Base-by-base conservation (phyloP, 2,113 vertebrate species). In the Peromyscus polionotus region DNA sequence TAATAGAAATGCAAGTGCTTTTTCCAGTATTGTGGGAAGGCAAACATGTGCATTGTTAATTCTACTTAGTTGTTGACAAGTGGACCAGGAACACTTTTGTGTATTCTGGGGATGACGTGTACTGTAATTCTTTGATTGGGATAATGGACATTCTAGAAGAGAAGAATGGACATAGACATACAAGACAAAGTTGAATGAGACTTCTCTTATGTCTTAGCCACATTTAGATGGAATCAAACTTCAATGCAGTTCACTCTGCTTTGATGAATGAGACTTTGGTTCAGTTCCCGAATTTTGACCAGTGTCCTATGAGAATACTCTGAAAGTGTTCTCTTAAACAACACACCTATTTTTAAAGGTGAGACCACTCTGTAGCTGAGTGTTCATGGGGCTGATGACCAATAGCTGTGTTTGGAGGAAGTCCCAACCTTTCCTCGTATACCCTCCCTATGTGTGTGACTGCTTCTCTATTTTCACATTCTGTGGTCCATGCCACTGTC, bases 291-390 rank as follows among this genome's bases (percentile, higher is more conserved):
- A 7, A 59, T 39, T 26, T 36, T 57, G 54, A n/a, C 5, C 0
- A 59, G 33, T 22, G 19, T 54, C 48, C 99, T 99, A 98, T 98
- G 98, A 99, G 99, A 99, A 98, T 98, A 98, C 98, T 98, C 97
- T 96, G 97, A 98, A 98, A 98, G 97, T 98, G 95, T 98, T 97
- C 98, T 98, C 98, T 99, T 99, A 99, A 98, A 99, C 99, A 97
- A 99, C 99, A 99, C 99, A 99, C 98, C 99, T 99, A 98, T 99
- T 99, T 98, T 99, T 99, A 99, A n/a, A 26, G 36, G 36, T 83
- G 54, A 22, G 19, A 1, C 12, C 36, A 3, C 20, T n/a, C 51
- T n/a, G 51, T 81, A 81, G 31, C 31, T 39, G 36, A 61, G 11
- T 36, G 54, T 81, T 54, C 20, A 13, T n/a, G 54, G 54, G 36